Base-by-base conservation (phyloP, 2,113 vertebrate species). In the Ctenomys sociabilis region DNA sequence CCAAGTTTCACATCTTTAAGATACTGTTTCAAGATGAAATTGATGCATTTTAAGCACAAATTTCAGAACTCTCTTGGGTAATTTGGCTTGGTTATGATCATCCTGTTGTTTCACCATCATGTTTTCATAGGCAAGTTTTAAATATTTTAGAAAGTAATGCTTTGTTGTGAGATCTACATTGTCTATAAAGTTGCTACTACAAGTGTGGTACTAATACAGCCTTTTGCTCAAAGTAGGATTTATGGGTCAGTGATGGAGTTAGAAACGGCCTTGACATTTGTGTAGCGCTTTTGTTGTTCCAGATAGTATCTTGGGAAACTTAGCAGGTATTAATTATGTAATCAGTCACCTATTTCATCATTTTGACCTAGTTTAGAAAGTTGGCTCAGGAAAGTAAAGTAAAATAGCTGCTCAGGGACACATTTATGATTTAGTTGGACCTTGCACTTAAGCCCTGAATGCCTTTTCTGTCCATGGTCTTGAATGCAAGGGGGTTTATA, bases 91-190 rank as follows among this genome's bases (percentile, higher is more conserved):
- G 0, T 77, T 59, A 26, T 84, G 21, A 10, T 26, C 21, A 86
- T 81, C 17, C 13, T 37, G 54, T 9, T 12, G 0, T 78, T 72
- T 80, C 66, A 86, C 11, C 43, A 6, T 80, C 61, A 5, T 35
- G 22, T 80, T 92, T 94, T 43, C 49, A 30, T 90, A 68, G 61
- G 80, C 90, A 64, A 10, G 19, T 72, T 92, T 94, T 26, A 24
- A 92, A 61, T 45, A 89, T 77, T 94, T 87, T 84, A 90, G 72
- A 45, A 87, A 82, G 78, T 5, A 75, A 2, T 7, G 26, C 14
- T 85, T 70, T 24, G 32, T 88, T 70, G 17, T 72, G 72, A 78
- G 19, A 93, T 61, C 72, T 7, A 73, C 61, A 32, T 61, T 22
- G 37, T 80, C n/a, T 19, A 6, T 63, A 73, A 84, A 30, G 75